Percentiles rank a stretch among this genome's conserved stretches.
Conservation (phyloP, 2,113 vertebrate genomes). For the Vulpes vulpes region DNA sequence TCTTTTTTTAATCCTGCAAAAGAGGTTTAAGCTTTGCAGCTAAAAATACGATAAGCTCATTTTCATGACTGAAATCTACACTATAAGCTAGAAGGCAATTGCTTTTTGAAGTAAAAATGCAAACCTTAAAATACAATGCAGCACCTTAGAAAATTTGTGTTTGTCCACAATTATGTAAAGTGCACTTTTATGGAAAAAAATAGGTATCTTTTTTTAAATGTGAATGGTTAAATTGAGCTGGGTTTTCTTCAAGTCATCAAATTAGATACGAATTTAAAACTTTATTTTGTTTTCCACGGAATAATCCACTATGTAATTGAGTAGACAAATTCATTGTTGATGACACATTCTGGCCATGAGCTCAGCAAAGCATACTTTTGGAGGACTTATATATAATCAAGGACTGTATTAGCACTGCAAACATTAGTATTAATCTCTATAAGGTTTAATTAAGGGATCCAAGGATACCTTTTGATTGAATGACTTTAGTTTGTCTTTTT, state of each 20-base stretch:
- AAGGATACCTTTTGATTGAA: slow-evolving; percentile 45
- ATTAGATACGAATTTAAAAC: slow-evolving; percentile 22
- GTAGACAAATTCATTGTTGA: background rate
- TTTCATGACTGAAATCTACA: slow-evolving; percentile 69
- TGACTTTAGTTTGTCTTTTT: slow-evolving; percentile 25
- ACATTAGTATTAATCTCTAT: background rate
- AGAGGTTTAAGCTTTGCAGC: slow-evolving; percentile 50
- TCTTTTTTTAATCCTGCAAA: slow-evolving; percentile 70
- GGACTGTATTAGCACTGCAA: background rate
- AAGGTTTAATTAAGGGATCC: slow-evolving; percentile 6
- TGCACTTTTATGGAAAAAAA: slow-evolving; percentile 22
- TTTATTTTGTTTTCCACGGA: slow-evolving; percentile 17
- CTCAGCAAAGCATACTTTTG: slow-evolving; percentile 32
- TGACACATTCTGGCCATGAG: background rate
- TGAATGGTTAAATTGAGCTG: background rate
- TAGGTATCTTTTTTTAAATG: background rate
- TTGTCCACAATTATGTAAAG: slow-evolving; percentile 16
- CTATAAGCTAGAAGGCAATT: background rate
- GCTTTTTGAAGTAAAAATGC: slow-evolving; percentile 55
- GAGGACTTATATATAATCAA: background rate
- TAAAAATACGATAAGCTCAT: slow-evolving; percentile 70
- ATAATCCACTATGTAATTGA: slow-evolving; percentile 22
- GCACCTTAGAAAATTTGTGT: slow-evolving; percentile 16
- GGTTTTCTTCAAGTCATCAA: background rate
- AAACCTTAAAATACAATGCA: slow-evolving; percentile 55